phyloP scores from a whole-genome alignment of 2,113 vertebrate genomes.

The Daubentonia madagascariensis region DNA sequence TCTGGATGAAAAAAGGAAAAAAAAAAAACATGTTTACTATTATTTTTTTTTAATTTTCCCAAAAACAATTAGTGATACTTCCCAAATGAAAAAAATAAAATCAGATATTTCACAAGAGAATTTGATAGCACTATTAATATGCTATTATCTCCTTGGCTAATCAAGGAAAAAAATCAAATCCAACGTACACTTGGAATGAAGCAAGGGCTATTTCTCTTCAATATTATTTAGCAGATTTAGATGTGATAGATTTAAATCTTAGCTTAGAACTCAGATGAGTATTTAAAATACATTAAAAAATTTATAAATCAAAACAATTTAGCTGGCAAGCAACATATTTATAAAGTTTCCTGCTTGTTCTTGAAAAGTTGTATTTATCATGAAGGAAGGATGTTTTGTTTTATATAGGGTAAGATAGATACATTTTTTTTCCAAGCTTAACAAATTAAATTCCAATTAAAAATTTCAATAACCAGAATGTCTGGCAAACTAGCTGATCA shows the following conservation, averaged over 20 bases:
- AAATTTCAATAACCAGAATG: constrained; percentile 2
- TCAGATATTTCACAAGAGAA: neutral
- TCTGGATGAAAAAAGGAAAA: neutral
- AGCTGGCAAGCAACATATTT: constrained; percentile 7
- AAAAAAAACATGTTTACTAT: neutral
- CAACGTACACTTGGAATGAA: constrained; percentile 4
- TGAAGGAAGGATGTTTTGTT: neutral
- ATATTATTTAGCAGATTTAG: neutral
- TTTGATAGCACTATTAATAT: constrained; percentile 1
- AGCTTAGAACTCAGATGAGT: neutral
- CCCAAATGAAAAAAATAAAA: neutral
- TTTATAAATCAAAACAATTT: constrained; percentile 29
- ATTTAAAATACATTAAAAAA: constrained; percentile 17
- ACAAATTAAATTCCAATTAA: constrained; percentile 12
- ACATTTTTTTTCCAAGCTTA: constrained; percentile 28
- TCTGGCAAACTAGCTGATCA: neutral
- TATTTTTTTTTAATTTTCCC: neutral
- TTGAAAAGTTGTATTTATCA: neutral
- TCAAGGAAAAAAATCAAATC: constrained; percentile 49
- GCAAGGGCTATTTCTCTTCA: constrained; percentile 25
- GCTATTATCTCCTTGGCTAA: neutral
- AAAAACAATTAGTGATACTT: neutral
- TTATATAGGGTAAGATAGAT: neutral
- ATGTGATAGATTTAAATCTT: constrained; percentile 7
- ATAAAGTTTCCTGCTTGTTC: neutral